Evolutionary conservation across 2,888 invertebrate species (phyloP).

Genomic region (Dasypogon diadema): DNA sequence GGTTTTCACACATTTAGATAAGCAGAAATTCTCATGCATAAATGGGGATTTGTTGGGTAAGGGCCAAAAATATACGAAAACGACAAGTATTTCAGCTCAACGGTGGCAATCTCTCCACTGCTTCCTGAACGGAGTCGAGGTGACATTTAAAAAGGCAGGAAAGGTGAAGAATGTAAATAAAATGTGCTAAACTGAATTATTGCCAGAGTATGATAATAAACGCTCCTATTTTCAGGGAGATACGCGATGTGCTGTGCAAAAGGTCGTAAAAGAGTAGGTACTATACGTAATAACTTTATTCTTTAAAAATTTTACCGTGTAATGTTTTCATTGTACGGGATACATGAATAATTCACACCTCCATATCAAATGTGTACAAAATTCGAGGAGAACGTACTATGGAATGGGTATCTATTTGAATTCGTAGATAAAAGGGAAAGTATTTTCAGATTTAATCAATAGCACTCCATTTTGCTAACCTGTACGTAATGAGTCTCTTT

Average conservation of each 20-base stretch:
- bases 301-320: no score
- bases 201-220: slow-evolving; percentile 32
- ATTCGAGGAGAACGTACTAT: no score
- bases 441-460: no score
- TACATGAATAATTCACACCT: no score
- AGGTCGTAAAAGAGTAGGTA: no score
- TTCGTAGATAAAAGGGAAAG: no score
- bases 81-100: slow-evolving; percentile 15
- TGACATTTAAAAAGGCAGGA: slow-evolving; percentile 30
- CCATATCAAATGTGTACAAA: no score
- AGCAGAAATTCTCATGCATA: slow-evolving; percentile 39
- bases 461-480: no score
- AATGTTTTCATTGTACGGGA: no score
- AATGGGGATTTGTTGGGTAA: slow-evolving; percentile 29
- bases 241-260: neutral
- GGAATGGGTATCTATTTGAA: no score
- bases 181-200: slow-evolving; percentile 45
- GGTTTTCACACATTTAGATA: slow-evolving; percentile 43
- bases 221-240: neutral
- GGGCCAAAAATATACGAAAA: slow-evolving; percentile 34
- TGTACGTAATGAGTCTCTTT: no score
- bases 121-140: slow-evolving; percentile 14
- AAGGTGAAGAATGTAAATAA: slow-evolving; percentile 37
- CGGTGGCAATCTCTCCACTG: neutral
- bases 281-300: no score